Conservation (phyloP, 2,113 vertebrate genomes). For the Paratilapia polleni region DNA sequence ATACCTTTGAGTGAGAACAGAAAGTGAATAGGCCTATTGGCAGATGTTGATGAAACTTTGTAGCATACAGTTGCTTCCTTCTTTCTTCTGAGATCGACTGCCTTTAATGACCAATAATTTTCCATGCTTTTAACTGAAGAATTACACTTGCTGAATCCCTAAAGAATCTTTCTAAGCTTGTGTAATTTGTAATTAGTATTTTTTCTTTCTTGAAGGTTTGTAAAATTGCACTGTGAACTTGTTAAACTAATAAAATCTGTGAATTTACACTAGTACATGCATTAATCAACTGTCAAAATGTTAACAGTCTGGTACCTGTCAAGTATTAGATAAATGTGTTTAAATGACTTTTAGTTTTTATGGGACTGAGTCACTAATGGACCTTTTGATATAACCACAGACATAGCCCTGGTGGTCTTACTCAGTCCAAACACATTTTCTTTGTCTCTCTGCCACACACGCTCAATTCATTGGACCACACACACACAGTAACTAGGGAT, state of each 20-base stretch:
- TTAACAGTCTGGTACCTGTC: neutral
- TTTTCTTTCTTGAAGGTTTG: neutral
- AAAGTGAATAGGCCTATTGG: neutral
- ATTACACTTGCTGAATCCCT: neutral
- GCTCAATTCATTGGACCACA: slow-evolving; percentile 14
- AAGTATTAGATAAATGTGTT: neutral
- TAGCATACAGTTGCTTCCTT: neutral
- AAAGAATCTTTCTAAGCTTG: neutral
- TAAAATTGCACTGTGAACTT: too few species aligned
- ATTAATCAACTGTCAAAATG: neutral
- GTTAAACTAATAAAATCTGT: neutral
- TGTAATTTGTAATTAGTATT: neutral
- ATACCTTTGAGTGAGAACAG: neutral
- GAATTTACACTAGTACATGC: neutral
- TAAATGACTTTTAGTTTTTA: neutral
- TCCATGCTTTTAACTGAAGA: neutral
- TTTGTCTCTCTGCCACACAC: neutral
- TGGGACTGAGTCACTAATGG: slow-evolving; percentile 8
- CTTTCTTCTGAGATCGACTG: neutral
- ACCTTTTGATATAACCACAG: neutral
- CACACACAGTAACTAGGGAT: neutral
- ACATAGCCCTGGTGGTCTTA: slow-evolving; percentile 33
- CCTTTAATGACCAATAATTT: neutral
- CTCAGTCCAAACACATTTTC: neutral
- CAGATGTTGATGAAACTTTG: neutral